Evolutionary conservation across 2,888 invertebrate genomes (phyloP).

Genomic region (Spodoptera littoralis): DNA sequence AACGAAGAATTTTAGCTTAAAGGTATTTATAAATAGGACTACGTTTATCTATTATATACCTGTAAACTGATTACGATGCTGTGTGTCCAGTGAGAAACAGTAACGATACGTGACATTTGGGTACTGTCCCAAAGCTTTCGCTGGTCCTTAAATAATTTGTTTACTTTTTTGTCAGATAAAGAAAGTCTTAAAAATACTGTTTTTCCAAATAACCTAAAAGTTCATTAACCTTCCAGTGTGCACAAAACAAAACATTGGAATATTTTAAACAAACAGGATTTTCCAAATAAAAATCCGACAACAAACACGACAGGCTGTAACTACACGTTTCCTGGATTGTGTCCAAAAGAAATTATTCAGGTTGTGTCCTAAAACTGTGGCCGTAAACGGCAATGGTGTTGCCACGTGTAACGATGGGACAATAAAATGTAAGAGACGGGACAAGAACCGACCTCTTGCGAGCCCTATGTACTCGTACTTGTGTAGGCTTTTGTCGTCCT

Average conservation of each 20-base stretch:
- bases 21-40: too few relatives aligned
- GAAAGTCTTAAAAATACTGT: background rate
- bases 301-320: slow-evolving; percentile 7
- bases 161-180: too few relatives aligned
- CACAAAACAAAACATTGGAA: slow-evolving; percentile 1
- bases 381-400: slow-evolving; percentile 28
- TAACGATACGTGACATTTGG: too few relatives aligned
- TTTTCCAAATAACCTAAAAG: slow-evolving; percentile 4
- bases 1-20: too few relatives aligned
- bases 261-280: slow-evolving; percentile 34
- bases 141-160: too few relatives aligned
- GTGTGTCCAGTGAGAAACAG: too few relatives aligned
- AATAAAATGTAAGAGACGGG: slow-evolving; percentile 40
- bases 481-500: slow-evolving; percentile 9
- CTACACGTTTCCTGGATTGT: slow-evolving; percentile 27
- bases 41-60: too few relatives aligned
- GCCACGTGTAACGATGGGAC: slow-evolving; percentile 35
- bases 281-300: slow-evolving; percentile 22
- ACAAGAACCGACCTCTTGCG: slow-evolving; percentile 17
- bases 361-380: slow-evolving; percentile 28
- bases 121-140: too few relatives aligned
- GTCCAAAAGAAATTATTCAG: slow-evolving; percentile 41
- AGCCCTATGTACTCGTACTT: slow-evolving; percentile 19
- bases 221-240: slow-evolving; percentile 3
- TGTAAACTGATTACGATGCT: too few relatives aligned